Conservation (phyloP, 2,888 invertebrate species). For the Entomobrya proxima region DNA sequence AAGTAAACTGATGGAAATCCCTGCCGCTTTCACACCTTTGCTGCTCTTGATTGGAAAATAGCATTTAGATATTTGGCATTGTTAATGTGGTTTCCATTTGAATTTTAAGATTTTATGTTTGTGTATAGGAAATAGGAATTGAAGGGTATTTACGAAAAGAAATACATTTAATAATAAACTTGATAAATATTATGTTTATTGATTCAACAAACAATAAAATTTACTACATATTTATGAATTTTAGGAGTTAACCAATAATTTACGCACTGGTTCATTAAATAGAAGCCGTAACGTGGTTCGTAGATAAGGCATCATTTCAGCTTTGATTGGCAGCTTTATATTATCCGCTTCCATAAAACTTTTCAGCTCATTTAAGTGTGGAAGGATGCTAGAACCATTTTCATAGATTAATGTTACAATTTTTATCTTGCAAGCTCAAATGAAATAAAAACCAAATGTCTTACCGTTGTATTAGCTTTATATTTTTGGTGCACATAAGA, state of each 20-base stretch:
- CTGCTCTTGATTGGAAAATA: conserved; percentile 1
- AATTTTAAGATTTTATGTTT: no score
- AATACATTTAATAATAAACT: no score
- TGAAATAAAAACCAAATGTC: no score
- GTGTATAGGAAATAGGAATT: no score
- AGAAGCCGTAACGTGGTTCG: background rate
- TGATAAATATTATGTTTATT: no score
- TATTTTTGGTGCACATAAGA: background rate
- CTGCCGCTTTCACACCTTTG: conserved; percentile 28
- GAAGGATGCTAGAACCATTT: background rate
- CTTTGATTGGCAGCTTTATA: background rate
- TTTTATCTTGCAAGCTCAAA: background rate
- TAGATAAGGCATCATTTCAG: background rate
- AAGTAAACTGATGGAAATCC: background rate
- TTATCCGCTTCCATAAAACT: background rate
- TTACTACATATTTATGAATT: no score
- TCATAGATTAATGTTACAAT: background rate
- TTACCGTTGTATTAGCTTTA: background rate
- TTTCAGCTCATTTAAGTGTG: background rate
- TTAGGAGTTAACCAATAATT: no score
- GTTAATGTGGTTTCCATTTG: no score
- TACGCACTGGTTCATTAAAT: background rate
- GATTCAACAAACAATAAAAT: no score
- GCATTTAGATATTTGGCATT: no score
- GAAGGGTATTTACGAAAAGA: no score